Evolutionary conservation across 2,797 vertebrate species (phyloP).

Genomic region (Ceryle rudis): DNA sequence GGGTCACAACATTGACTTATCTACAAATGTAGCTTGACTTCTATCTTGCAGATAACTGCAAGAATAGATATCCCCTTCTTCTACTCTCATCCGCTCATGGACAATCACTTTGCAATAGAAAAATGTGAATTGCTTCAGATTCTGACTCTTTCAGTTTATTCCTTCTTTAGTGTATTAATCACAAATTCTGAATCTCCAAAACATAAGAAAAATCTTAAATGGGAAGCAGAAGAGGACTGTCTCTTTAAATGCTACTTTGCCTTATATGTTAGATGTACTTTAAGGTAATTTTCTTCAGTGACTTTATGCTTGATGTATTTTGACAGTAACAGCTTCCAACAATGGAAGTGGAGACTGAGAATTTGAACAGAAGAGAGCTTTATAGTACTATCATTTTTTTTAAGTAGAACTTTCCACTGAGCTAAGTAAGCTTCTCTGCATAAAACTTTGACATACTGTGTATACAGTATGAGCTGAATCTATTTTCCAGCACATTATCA

Average conservation of each 20-base stretch:
- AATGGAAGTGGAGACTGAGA: background rate
- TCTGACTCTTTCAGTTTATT: background rate
- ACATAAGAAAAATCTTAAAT: background rate
- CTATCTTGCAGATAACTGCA: background rate
- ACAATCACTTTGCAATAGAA: background rate
- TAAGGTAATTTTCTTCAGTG: background rate
- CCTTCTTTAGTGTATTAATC: background rate
- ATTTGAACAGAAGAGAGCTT: background rate
- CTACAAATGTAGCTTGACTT: background rate
- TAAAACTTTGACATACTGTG: background rate
- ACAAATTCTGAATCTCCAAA: background rate
- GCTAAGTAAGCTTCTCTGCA: background rate
- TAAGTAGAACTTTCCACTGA: background rate
- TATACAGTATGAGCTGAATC: background rate
- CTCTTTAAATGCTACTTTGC: background rate
- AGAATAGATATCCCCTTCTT: background rate
- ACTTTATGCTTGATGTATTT: background rate
- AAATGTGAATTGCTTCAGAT: background rate
- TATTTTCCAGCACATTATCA: background rate
- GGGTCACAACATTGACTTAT: background rate
- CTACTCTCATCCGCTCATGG: background rate
- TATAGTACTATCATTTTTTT: background rate
- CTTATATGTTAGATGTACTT: background rate
- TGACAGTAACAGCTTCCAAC: constrained; percentile 6
- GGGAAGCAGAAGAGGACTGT: background rate